Conservation (phyloP, 1,140 invertebrate species). For the Drosophila obscura region DNA sequence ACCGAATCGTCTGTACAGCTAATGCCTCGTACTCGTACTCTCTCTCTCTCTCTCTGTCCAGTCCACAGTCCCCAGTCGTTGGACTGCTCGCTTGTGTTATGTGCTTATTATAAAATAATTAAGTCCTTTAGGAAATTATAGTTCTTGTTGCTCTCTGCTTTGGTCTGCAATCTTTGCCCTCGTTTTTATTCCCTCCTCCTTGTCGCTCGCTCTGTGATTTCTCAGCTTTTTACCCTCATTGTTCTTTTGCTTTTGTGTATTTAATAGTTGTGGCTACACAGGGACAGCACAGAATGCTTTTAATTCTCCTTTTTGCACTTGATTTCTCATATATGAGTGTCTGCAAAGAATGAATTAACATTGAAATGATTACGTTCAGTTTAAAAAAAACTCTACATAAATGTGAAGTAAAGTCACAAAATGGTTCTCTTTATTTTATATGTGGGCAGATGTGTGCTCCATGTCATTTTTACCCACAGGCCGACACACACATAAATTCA, state of each 20-base stretch:
- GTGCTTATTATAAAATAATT: slow-evolving; percentile 81
- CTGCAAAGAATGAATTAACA: slow-evolving; percentile 12
- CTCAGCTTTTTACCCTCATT: slow-evolving; percentile 15
- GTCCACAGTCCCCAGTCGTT: slow-evolving; percentile 1
- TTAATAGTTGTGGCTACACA: neutral
- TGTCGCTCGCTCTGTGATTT: slow-evolving; percentile 50
- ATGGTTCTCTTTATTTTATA: neutral
- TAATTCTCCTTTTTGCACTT: neutral
- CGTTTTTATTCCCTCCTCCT: slow-evolving; percentile 21
- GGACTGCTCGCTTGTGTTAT: slow-evolving; percentile 52
- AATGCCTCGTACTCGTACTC: slow-evolving; percentile 1
- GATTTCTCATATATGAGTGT: slow-evolving; percentile 4
- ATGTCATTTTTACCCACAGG: slow-evolving; percentile 6
- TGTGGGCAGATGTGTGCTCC: neutral
- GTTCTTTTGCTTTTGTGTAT: slow-evolving; percentile 12
- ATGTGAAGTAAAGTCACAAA: slow-evolving; percentile 19
- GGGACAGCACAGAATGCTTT: neutral
- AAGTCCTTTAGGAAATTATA: slow-evolving; percentile 80
- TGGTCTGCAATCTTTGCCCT: slow-evolving; percentile 41
- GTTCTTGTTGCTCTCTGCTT: slow-evolving; percentile 60
- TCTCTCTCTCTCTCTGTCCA: slow-evolving; percentile 3
- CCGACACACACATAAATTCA: slow-evolving; percentile 23
- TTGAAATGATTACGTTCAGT: slow-evolving; percentile 6
- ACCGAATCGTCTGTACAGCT: no score
- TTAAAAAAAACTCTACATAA: slow-evolving; percentile 41